phyloP scores from a whole-genome alignment of 92 coral and sea anemone species.

The Phenganax stokvisi region DNA sequence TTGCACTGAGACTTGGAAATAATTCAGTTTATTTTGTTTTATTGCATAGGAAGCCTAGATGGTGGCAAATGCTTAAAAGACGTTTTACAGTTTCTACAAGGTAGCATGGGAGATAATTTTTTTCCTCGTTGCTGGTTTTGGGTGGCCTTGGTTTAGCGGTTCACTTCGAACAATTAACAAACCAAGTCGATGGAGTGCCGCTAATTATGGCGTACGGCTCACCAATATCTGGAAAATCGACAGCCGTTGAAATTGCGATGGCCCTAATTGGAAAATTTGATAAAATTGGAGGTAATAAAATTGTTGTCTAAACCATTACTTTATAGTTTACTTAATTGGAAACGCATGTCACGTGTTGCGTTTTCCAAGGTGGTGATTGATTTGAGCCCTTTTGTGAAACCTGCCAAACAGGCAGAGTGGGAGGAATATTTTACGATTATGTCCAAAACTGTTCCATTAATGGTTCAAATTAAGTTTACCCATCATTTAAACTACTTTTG shows the following conservation, averaged over 20 bases:
- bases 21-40: background rate
- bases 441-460: no score
- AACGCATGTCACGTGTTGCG: background rate
- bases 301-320: background rate
- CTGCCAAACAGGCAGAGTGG: no score
- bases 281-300: slow-evolving; percentile 33
- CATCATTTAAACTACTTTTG: no score
- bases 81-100: slow-evolving; percentile 2
- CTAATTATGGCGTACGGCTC: slow-evolving; percentile 33
- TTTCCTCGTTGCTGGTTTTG: slow-evolving; percentile 38
- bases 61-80: slow-evolving; percentile 12
- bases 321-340: background rate
- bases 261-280: slow-evolving; percentile 21
- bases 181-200: slow-evolving; percentile 37
- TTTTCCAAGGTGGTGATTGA: background rate
- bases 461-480: no score
- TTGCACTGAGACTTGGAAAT: no score
- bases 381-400: no score
- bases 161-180: slow-evolving; percentile 35
- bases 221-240: slow-evolving; percentile 42
- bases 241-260: slow-evolving; percentile 41
- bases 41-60: background rate
- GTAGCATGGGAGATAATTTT: background rate
- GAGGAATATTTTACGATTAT: no score
- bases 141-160: slow-evolving; percentile 43